Percentiles rank a stretch among this genome's conserved stretches.
phyloP scores from a whole-genome alignment of 1,140 invertebrate species.

The Drosophila paulistorum region DNA sequence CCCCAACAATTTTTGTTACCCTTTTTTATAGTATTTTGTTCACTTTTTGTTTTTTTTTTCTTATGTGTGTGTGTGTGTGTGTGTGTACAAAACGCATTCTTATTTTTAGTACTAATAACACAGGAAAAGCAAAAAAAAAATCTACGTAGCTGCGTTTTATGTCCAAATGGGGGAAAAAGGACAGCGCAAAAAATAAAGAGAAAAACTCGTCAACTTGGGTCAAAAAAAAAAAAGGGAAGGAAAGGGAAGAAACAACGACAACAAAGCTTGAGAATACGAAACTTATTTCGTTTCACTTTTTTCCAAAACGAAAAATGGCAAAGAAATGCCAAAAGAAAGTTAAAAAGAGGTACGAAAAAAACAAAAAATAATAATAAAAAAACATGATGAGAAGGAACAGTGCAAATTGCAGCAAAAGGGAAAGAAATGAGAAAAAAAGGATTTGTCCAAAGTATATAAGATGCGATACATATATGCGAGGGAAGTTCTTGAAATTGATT shows the following conservation, averaged over 20 bases:
- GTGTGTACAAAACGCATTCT: slow-evolving; percentile 49
- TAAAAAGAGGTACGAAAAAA: slow-evolving; percentile 9
- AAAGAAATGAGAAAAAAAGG: slow-evolving; percentile 15
- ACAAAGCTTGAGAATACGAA: slow-evolving; percentile 15
- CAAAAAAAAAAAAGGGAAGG: slow-evolving; percentile 1
- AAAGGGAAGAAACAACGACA: slow-evolving; percentile 13
- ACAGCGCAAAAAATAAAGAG: slow-evolving; percentile 18
- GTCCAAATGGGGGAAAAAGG: slow-evolving; percentile 10
- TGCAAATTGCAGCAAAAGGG: slow-evolving; percentile 14
- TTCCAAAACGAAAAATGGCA: slow-evolving; percentile 22
- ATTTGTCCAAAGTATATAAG: slow-evolving; percentile 13
- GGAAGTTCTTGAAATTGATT: neutral
- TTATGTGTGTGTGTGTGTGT: slow-evolving; percentile 18
- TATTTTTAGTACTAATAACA: slow-evolving; percentile 23
- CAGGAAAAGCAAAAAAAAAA: slow-evolving; percentile 10
- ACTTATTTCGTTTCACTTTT: slow-evolving; percentile 18
- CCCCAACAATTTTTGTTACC: slow-evolving; percentile 41
- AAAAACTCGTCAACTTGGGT: slow-evolving; percentile 10
- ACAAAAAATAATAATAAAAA: neutral
- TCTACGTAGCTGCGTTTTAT: slow-evolving; percentile 13
- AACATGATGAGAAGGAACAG: slow-evolving; percentile 13
- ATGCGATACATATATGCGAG: neutral
- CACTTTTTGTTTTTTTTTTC: slow-evolving; percentile 18
- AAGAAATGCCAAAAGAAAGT: slow-evolving; percentile 29
- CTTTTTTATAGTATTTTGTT: slow-evolving; percentile 36